Evolutionary conservation across 2,888 invertebrate genomes (phyloP), one percentile per base, ranked within the genome.

Genomic region (Arctia plantaginis): DNA sequence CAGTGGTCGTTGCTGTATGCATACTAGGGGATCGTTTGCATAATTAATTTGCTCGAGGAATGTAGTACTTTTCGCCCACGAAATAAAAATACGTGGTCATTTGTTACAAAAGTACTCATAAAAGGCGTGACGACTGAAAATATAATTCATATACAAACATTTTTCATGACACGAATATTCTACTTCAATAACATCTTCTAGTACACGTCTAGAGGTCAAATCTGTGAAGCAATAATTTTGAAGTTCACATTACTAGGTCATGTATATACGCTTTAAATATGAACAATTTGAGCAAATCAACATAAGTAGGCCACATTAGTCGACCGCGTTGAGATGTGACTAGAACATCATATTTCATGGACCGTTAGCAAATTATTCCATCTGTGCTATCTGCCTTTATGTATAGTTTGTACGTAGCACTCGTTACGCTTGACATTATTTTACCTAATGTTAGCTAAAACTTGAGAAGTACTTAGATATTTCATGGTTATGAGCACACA

Each of bases 271-370:
- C 83, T 86, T 83, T 89, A 91, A 91, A 90, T 91, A 90, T 88
- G 89, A 85, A 82, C 93, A 94, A 94, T 94, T 94, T 92, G 89
- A 90, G 82, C 92, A 91, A 93, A 94, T 94, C 93, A 93, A 91
- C 91, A 90, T 84, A 93, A 93, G 88, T 93, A 86, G 94, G 91
- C 82, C 94, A 92, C 89, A 90, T 91, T 91, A 92, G 80, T 75
- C 80, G 81, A 78, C 82, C 80, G 78, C 76, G 78, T 78, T 77
- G 78, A 80, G 82, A 80, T 83, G 80, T 79, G 78, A 79, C 80
- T 81, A 71, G 83, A 80, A 81, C 83, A 78, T 85, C 80, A 82
- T 82, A 82, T 85, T 83, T 84, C 83, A 85, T 79, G 77, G 82
- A 84, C 88, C 85, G 86, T 89, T 88, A 85, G 82, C 77, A 85